Conservation (phyloP, 2,888 invertebrate species). For the Torymus auratus region DNA sequence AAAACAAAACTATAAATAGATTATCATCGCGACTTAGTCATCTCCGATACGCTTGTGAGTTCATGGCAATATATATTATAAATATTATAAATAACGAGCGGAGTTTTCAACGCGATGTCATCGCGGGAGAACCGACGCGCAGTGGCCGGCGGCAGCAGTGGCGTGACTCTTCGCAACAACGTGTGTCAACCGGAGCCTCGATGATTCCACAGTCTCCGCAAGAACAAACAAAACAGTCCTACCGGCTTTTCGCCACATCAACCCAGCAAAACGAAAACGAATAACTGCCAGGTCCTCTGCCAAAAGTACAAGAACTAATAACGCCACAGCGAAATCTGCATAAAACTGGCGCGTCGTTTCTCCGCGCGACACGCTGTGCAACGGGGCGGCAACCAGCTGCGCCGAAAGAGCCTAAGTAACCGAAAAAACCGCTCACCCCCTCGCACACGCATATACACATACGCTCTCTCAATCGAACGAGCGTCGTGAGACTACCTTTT, state of each 20-base stretch:
- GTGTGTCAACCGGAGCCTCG: no score
- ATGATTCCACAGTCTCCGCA: background rate
- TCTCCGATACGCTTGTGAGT: constrained; percentile 54
- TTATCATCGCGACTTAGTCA: constrained; percentile 63
- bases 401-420: no score
- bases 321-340: background rate
- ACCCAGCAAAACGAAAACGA: constrained; percentile 1
- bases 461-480: no score
- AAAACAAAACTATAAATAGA: constrained; percentile 61
- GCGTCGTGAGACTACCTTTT: no score
- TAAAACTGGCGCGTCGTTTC: constrained; percentile 20
- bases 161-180: no score
- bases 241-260: background rate
- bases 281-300: constrained; percentile 38
- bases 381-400: background rate
- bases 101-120: background rate
- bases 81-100: constrained; percentile 20
- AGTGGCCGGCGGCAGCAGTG: background rate
- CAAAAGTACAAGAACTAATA: background rate
- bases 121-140: background rate
- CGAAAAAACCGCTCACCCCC: no score
- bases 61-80: constrained; percentile 45
- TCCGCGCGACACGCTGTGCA: background rate
- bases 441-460: no score
- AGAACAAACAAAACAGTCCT: background rate